phyloP scores from a whole-genome alignment of 2,888 invertebrate genomes.

The Synergus japonicus region DNA sequence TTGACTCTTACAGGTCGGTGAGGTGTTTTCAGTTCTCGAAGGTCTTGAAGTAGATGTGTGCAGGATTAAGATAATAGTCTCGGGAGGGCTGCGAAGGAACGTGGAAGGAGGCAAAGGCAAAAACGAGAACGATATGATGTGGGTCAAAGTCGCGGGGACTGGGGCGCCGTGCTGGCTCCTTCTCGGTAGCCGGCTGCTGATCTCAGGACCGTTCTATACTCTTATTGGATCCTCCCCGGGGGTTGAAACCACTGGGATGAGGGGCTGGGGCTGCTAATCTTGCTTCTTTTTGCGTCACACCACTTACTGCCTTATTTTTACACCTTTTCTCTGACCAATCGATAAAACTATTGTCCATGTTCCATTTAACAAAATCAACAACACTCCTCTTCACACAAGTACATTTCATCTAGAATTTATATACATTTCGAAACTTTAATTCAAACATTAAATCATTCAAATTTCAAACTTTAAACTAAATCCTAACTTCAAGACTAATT shows the following conservation, averaged over 20 bases:
- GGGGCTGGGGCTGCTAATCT: constrained; percentile 28
- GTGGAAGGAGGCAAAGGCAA: constrained; percentile 69
- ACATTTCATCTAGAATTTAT: not conserved
- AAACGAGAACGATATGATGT: constrained; percentile 75
- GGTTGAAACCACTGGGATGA: constrained; percentile 16
- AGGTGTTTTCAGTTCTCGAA: constrained; percentile 28
- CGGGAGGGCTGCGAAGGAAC: constrained; percentile 68
- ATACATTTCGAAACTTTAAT: not conserved
- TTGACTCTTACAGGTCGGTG: constrained; percentile 29
- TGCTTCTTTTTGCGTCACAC: constrained; percentile 25
- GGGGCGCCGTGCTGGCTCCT: constrained; percentile 70
- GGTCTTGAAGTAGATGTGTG: constrained; percentile 75
- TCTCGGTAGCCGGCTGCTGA: constrained; percentile 50
- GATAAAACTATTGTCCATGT: constrained; percentile 1
- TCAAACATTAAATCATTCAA: not conserved
- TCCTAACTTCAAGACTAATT: too few species aligned
- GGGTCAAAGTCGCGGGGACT: constrained; percentile 75
- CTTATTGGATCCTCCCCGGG: constrained; percentile 34
- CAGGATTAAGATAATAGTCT: constrained; percentile 76
- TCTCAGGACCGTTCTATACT: constrained; percentile 43
- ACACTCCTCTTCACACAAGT: not conserved
- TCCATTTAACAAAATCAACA: not conserved
- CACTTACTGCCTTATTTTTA: constrained; percentile 35
- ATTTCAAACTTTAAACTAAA: too few species aligned
- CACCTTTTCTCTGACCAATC: constrained; percentile 11